phyloP scores from a whole-genome alignment of 2,113 vertebrate species.

The Perca schrenkii region DNA sequence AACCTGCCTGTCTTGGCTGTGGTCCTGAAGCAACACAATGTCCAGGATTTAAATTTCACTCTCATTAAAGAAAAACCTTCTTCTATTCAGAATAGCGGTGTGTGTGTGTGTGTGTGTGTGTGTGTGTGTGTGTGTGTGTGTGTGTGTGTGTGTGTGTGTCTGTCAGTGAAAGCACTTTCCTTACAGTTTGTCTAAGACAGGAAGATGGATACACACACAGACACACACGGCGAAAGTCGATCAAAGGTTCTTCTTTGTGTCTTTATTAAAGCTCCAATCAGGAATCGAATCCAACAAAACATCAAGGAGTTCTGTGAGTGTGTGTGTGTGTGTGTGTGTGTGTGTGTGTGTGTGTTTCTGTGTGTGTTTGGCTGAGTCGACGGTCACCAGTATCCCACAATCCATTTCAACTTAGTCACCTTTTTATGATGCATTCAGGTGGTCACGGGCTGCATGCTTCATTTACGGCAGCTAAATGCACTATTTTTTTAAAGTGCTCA shows the following conservation, averaged over 20 bases:
- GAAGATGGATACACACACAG: slow-evolving; percentile 45
- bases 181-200: slow-evolving; percentile 49
- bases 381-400: neutral
- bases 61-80: slow-evolving; percentile 76
- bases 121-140: slow-evolving; percentile 24
- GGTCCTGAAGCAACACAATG: slow-evolving; percentile 71
- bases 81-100: slow-evolving; percentile 45
- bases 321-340: slow-evolving; percentile 25
- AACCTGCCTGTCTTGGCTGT: slow-evolving; percentile 69
- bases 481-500: too few relatives aligned
- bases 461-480: too few relatives aligned
- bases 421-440: neutral
- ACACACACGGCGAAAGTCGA: slow-evolving; percentile 32
- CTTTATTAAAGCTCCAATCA: slow-evolving; percentile 70
- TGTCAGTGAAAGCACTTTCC: slow-evolving; percentile 47
- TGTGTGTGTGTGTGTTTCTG: slow-evolving; percentile 41
- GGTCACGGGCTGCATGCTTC: neutral
- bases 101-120: slow-evolving; percentile 48
- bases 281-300: slow-evolving; percentile 54
- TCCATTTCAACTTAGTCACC: neutral
- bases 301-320: slow-evolving; percentile 43
- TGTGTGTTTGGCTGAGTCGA: neutral
- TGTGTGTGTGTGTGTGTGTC: slow-evolving; percentile 50
- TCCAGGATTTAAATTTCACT: slow-evolving; percentile 80
- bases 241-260: slow-evolving; percentile 70